Conservation (phyloP, 2,113 vertebrate genomes). For the Eurypyga helias region DNA sequence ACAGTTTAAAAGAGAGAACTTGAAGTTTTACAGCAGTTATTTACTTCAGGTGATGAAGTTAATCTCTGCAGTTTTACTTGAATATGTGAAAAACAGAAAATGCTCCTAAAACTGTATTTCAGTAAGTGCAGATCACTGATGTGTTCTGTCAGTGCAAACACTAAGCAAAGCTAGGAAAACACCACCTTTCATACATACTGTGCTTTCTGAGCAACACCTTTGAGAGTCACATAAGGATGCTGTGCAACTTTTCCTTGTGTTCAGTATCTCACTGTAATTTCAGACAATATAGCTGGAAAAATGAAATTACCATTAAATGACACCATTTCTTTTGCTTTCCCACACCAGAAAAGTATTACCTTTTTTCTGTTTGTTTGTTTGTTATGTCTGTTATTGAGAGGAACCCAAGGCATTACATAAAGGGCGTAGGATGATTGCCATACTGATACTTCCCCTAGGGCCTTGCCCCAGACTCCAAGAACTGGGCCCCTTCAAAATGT, state of each 20-base stretch:
- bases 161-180: background rate
- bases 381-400: background rate
- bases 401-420: background rate
- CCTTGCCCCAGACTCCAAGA: background rate
- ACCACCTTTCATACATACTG: background rate
- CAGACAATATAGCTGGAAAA: background rate
- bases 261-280: background rate
- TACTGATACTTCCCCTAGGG: background rate
- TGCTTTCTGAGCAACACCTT: background rate
- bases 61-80: background rate
- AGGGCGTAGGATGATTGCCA: fast-evolving
- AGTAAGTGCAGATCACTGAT: background rate
- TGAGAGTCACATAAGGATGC: background rate
- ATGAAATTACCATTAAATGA: background rate
- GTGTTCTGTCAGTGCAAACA: background rate
- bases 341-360: fast-evolving
- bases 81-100: background rate
- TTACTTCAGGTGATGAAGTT: background rate
- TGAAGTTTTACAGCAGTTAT: background rate
- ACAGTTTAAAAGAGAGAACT: background rate
- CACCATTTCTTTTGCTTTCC: background rate
- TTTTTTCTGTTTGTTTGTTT: background rate
- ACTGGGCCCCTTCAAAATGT: background rate
- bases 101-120: background rate
- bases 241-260: background rate